These are phyloP conservation scores for Lasioglossum figueresi DNA, from an alignment of 2,888 invertebrate genomes.

Conservation along the genomic window DNA sequence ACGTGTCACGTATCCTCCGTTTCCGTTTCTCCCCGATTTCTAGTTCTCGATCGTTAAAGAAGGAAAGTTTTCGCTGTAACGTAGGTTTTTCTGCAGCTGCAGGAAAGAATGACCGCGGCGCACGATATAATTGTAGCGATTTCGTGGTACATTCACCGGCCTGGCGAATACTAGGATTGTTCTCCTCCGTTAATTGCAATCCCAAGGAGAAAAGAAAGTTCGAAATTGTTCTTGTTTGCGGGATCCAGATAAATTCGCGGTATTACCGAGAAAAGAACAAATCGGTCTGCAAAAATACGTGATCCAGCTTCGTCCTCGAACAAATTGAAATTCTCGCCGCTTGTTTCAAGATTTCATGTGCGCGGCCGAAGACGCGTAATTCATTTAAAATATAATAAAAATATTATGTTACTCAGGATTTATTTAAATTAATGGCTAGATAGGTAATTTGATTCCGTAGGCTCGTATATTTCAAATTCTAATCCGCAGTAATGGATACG, in stretches of 20 bases:
- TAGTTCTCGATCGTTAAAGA: constrained; percentile 33
- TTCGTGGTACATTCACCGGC: constrained; percentile 32
- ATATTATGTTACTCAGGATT: too few relatives aligned
- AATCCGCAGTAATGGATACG: too few relatives aligned
- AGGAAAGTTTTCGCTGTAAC: constrained; percentile 43
- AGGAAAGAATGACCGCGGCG: constrained; percentile 31
- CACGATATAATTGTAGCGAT: constrained; percentile 50
- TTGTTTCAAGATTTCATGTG: too few relatives aligned
- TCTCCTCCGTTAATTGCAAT: constrained; percentile 14
- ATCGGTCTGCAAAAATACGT: not conserved
- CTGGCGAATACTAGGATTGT: constrained; percentile 20
- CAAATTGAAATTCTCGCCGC: not conserved
- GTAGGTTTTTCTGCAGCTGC: constrained; percentile 6
- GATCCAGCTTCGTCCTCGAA: not conserved
- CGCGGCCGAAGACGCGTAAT: too few relatives aligned
- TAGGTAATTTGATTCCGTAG: too few relatives aligned
- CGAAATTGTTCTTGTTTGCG: not conserved
- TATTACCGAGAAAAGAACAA: not conserved
- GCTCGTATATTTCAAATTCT: too few relatives aligned
- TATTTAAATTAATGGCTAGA: too few relatives aligned
- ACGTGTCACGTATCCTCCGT: not conserved
- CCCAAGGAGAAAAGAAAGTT: constrained; percentile 22
- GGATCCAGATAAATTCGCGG: not conserved
- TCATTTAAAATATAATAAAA: too few relatives aligned
- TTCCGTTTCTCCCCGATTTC: constrained; percentile 2